phyloP scores from a whole-genome alignment of 2,888 invertebrate species.

The Anoplius nigerrimus region DNA sequence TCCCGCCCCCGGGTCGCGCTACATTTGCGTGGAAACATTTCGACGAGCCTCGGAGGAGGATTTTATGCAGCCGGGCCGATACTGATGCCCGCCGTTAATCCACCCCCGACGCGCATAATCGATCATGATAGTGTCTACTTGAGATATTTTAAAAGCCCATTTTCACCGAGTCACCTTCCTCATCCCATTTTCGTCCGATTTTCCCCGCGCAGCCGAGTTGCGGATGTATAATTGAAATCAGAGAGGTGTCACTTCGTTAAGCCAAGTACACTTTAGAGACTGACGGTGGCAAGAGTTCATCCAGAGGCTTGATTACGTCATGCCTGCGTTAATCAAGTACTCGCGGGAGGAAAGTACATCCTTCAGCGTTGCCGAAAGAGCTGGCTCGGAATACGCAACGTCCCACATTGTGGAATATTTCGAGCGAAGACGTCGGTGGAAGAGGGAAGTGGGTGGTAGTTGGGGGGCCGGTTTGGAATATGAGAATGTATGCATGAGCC shows the following conservation, averaged over 20 bases:
- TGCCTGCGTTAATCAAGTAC: constrained; percentile 22
- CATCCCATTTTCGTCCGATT: too few species aligned
- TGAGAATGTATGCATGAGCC: constrained; percentile 63
- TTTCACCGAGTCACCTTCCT: too few species aligned
- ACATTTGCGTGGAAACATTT: constrained; percentile 25
- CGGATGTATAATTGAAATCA: too few species aligned
- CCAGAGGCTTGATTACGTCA: background rate
- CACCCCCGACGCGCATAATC: too few species aligned
- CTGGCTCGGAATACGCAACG: constrained; percentile 25
- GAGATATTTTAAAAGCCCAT: too few species aligned
- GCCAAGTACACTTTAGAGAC: too few species aligned
- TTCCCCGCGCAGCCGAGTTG: too few species aligned
- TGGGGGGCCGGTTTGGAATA: constrained; percentile 45
- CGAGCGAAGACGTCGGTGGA: constrained; percentile 12
- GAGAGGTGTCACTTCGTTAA: too few species aligned
- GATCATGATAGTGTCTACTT: too few species aligned
- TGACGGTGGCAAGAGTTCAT: too few species aligned
- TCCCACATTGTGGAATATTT: constrained; percentile 40
- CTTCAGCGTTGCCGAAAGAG: constrained; percentile 30
- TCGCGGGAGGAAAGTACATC: constrained; percentile 24
- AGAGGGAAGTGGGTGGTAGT: constrained; percentile 20
- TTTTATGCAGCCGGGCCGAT: background rate
- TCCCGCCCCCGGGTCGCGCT: constrained; percentile 21
- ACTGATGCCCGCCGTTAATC: background rate
- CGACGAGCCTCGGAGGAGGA: background rate